Evolutionary conservation across 2,113 vertebrate species (phyloP).

Genomic region (Guaruba guarouba): DNA sequence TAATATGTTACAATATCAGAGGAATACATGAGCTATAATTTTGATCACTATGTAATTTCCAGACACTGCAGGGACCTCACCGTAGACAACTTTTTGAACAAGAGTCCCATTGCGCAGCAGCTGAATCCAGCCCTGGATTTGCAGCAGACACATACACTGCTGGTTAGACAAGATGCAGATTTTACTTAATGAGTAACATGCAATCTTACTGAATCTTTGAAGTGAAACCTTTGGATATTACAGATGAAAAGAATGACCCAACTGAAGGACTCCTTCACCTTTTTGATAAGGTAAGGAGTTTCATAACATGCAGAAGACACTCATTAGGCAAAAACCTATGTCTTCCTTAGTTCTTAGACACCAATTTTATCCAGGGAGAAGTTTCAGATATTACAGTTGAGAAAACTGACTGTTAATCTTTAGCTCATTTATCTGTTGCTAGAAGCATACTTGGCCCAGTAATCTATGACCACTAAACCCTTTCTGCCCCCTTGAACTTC

Average conservation of each 20-base stretch:
- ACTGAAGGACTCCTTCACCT: background rate
- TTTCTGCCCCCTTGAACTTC: background rate
- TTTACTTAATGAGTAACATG: slow-evolving; percentile 18
- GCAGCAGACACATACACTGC: background rate
- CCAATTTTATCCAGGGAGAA: background rate
- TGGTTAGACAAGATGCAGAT: background rate
- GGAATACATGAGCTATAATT: background rate
- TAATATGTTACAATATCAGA: background rate
- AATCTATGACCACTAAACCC: background rate
- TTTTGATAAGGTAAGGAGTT: background rate
- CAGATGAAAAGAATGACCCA: background rate
- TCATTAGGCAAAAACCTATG: background rate
- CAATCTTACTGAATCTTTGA: background rate
- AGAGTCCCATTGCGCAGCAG: background rate
- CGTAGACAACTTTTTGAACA: background rate
- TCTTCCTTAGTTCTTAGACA: background rate
- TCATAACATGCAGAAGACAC: background rate
- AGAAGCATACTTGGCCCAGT: background rate
- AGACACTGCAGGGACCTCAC: background rate
- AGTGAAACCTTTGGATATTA: slow-evolving; percentile 23
- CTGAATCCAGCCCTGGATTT: background rate
- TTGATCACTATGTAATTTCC: background rate
- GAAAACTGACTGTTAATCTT: background rate
- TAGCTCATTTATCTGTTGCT: background rate
- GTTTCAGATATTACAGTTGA: background rate